Base-by-base conservation (phyloP, 1,140 invertebrate species). In the Anadara kagoshimensis region DNA sequence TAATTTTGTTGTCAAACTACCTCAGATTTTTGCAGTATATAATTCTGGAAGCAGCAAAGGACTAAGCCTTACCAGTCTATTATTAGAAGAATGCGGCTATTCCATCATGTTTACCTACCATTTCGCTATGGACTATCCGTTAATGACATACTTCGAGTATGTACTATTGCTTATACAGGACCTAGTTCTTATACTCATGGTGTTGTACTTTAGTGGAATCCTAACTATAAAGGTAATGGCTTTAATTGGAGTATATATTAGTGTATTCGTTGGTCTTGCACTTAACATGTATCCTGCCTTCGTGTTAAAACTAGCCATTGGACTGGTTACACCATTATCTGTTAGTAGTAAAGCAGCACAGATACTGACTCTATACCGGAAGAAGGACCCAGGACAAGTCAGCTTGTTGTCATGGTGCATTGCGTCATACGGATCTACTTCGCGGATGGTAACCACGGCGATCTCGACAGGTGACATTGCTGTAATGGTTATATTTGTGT, bases 81-180 rank as follows among this genome's bases (percentile, higher is more conserved):
- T 79, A 7, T 54, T 79, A 58, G 78, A 79, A 51, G 71, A 73
- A 62, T 73, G 74, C 41, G 74, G 80, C 20, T 78, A 81, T 70
- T 73, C 77, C 22, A 69, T 79, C n/a, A 75, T 81, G 68, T 62
- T 81, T 49, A 75, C 77, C 7, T 81, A 81, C 66, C 71, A 79
- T 56, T 81, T 75, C 73, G 75, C 80, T 1, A 73, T 66, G 64
- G 64, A 49, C 20, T 81, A 81, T 59, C 77, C 80, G 22, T 18
- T 81, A 18, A 61, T 69, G 22, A 73, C 77, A 24, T 81, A 81
- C 53, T 70, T 75, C 51, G 80, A 81, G 49, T 81, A 79, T 66
- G 51, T 61, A 29, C 69, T 81, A 22, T 73, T 79, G 14, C 75
- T 78, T 14, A 41, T 76, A 44, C 80, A 81, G 74, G 80, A 75